Percentiles rank a stretch among this genome's conserved stretches.
Conservation (phyloP, 2,113 vertebrate species). For the Pongo abelii region DNA sequence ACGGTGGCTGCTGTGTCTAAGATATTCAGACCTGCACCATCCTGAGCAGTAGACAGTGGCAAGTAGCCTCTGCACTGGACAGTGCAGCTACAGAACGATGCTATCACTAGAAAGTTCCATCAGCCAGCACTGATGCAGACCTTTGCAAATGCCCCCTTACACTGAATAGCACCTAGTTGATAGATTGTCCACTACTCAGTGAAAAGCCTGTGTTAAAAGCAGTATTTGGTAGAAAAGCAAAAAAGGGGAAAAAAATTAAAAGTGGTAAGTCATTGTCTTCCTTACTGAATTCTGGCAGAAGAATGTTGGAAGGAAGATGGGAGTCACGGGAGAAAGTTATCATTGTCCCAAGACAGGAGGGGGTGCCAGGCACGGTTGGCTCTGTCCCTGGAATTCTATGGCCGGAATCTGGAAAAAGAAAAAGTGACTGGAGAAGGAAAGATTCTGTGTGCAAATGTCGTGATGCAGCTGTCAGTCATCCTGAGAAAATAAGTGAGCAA, state of each 20-base stretch:
- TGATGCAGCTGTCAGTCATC: neutral
- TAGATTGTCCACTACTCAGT: neutral
- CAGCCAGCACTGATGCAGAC: neutral
- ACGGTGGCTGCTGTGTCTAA: neutral
- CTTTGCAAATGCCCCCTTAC: neutral
- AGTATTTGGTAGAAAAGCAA: too few species aligned
- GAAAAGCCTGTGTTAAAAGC: neutral
- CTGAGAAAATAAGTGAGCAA: neutral
- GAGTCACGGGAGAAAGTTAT: neutral
- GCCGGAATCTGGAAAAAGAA: neutral
- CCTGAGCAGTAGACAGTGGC: neutral
- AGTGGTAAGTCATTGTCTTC: neutral
- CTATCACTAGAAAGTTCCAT: neutral
- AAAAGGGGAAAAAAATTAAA: neutral
- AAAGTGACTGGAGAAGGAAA: neutral
- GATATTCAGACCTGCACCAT: accelerated
- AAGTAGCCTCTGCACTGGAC: neutral
- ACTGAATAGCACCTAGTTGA: neutral
- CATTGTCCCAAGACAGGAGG: neutral
- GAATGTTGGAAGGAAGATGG: neutral
- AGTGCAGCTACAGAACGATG: too few species aligned
- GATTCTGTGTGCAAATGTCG: neutral
- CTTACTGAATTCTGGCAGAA: neutral
- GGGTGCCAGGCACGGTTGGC: neutral
- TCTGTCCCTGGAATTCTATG: neutral